Evolutionary conservation across 1,140 invertebrate genomes (phyloP).

Genomic region (Magallana ariakensis): DNA sequence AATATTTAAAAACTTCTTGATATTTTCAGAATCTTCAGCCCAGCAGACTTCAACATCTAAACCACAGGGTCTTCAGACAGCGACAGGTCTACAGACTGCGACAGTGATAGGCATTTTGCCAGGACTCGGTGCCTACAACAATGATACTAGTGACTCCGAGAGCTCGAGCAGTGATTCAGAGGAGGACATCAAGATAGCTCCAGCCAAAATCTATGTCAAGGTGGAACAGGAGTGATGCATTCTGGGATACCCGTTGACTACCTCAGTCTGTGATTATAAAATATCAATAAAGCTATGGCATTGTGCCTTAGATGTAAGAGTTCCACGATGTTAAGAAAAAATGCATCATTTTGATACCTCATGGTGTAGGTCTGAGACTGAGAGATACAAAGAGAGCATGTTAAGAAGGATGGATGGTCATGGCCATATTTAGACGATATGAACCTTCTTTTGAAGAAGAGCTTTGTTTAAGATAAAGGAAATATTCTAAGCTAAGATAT

Average conservation of each 20-base stretch:
- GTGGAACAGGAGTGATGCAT: conserved; percentile 23
- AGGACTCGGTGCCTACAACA: conserved; percentile 86
- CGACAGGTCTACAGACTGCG: conserved; percentile 82
- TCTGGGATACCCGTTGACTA: background rate
- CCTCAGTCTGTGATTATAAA: background rate
- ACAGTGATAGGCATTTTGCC: conserved; percentile 88
- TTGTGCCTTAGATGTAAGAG: too few relatives aligned
- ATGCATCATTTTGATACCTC: too few relatives aligned
- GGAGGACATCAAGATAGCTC: conserved; percentile 46
- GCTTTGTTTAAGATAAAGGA: too few relatives aligned
- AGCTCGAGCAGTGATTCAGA: conserved; percentile 62
- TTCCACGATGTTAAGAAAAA: background rate
- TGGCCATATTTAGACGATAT: too few relatives aligned
- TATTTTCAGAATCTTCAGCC: background rate
- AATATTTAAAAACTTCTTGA: too few relatives aligned
- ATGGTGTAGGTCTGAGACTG: too few relatives aligned
- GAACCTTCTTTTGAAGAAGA: too few relatives aligned
- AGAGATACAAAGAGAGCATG: too few relatives aligned
- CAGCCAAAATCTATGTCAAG: conserved; percentile 36
- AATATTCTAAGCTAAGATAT: too few relatives aligned
- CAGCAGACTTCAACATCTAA: background rate
- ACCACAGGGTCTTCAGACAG: conserved; percentile 66
- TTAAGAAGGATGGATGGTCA: too few relatives aligned
- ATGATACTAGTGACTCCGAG: conserved; percentile 83
- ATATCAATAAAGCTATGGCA: too few relatives aligned